phyloP scores from a whole-genome alignment of 2,888 invertebrate genomes.

The Netelia melanura region DNA sequence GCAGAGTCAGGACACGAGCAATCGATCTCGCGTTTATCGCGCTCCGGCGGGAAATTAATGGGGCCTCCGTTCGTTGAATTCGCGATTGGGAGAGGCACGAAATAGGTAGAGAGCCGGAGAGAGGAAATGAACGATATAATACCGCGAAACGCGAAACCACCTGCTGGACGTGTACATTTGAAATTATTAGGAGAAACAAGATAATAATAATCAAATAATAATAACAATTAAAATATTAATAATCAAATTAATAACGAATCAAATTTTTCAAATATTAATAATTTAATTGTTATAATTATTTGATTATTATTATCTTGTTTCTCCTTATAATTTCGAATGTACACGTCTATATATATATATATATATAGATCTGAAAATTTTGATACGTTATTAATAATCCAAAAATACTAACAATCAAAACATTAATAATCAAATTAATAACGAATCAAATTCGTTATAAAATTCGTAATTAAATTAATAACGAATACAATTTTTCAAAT shows the following conservation, averaged over 20 bases:
- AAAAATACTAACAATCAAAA: neutral
- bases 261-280: no score
- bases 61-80: constrained; percentile 72
- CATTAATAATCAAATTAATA: neutral
- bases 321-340: no score
- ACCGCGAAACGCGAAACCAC: constrained; percentile 52
- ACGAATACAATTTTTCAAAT: no score
- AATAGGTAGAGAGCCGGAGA: no score
- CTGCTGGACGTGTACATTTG: constrained; percentile 57
- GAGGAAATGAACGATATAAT: constrained; percentile 10
- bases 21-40: constrained; percentile 75
- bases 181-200: neutral
- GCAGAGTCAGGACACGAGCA: constrained; percentile 73
- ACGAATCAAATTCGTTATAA: neutral
- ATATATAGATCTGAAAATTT: no score
- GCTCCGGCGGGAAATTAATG: constrained; percentile 75
- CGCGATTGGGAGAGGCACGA: constrained; percentile 56
- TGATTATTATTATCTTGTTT: no score
- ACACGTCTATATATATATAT: no score
- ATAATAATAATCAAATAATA: neutral
- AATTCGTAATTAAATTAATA: no score
- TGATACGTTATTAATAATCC: no score
- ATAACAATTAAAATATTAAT: neutral
- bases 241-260: neutral
- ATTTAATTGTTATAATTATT: no score